These are phyloP conservation scores for Actinernus sp. DNA, from an alignment of 92 coral and sea anemone species.

Conservation along the genomic window DNA sequence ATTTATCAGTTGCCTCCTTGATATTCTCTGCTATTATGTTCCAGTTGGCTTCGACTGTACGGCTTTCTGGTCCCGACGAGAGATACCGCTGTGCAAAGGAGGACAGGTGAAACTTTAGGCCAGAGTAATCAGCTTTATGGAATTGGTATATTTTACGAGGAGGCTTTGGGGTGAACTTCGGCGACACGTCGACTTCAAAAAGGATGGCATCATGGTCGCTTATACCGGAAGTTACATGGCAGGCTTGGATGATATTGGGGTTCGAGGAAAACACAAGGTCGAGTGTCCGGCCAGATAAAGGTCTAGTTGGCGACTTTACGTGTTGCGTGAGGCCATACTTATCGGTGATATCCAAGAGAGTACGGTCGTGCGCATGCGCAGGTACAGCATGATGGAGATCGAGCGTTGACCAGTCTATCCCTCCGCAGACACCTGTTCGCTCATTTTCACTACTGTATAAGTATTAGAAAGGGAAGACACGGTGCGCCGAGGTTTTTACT, in stretches of 20 bases:
- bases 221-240: slow-evolving; percentile 49
- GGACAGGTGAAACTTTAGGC: slow-evolving; percentile 27
- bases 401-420: slow-evolving; percentile 34
- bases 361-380: slow-evolving; percentile 17
- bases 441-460: too few species aligned
- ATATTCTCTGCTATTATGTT: slow-evolving; percentile 26
- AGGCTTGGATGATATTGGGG: slow-evolving; percentile 32
- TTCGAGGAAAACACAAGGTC: slow-evolving; percentile 54
- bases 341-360: slow-evolving; percentile 23
- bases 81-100: slow-evolving; percentile 29
- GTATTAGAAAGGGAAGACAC: too few species aligned
- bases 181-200: slow-evolving; percentile 38
- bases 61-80: slow-evolving; percentile 20
- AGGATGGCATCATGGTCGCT: slow-evolving; percentile 37
- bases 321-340: slow-evolving; percentile 50
- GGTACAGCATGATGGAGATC: slow-evolving; percentile 15
- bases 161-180: slow-evolving; percentile 35
- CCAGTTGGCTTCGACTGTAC: slow-evolving; percentile 55
- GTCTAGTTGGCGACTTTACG: slow-evolving; percentile 54
- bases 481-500: too few species aligned
- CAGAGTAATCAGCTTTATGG: slow-evolving; percentile 33
- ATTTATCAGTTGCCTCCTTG: slow-evolving; percentile 30
- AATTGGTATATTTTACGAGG: slow-evolving; percentile 44
- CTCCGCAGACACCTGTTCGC: too few species aligned
- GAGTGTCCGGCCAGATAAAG: slow-evolving; percentile 40